Evolutionary conservation across 2,797 vertebrate genomes (phyloP), one percentile per base, ranked within the genome.

Genomic region (Novumbra hubbsi): DNA sequence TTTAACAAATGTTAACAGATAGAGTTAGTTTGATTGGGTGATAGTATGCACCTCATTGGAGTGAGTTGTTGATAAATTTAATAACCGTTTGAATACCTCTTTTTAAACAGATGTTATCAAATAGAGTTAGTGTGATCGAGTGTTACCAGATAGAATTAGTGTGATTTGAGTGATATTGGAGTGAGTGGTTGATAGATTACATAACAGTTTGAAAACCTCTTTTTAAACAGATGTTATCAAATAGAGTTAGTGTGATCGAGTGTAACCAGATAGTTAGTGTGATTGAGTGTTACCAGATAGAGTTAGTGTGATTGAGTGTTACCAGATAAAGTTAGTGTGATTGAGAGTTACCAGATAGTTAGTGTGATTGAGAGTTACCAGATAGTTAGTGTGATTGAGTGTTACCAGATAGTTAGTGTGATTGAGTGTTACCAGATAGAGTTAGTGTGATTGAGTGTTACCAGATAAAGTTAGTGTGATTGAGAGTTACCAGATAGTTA

Each of bases 191-290:
- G n/a, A n/a, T n/a, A 27, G 5, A 24, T 11, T 48, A 12, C 7
- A 0, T 48, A 3, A 16, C 4, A 14, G 11, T 27, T 3, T 68
- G 34, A 24, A 91, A n/a, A n/a, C 91, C 90, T 92, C 91, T 38
- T 3, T 38, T 38, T 38, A 38, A 38, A 38, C 8, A 38, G 34
- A 38, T 38, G 34, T 8, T 38, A 38, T 1, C 49, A 17, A 60
- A 92, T 99, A 84, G 97, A 99, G 90, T 99, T 97, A 73, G 98
- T 99, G 80, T 97, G 92, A 88, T 99, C 99, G 49, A 49, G 45
- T 49, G 52, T 55, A 55, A 11, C 15, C 86, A 92, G 90, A 89
- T 92, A 90, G 62, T 92, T 99, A 83, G 97, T 98, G 90, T 99
- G 98, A 74, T 1, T 63, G 60, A 0, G 60, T 63, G 24, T 11